These are phyloP conservation scores for Volucella zonaria DNA, from an alignment of 2,888 invertebrate genomes.

Conservation along the genomic window DNA sequence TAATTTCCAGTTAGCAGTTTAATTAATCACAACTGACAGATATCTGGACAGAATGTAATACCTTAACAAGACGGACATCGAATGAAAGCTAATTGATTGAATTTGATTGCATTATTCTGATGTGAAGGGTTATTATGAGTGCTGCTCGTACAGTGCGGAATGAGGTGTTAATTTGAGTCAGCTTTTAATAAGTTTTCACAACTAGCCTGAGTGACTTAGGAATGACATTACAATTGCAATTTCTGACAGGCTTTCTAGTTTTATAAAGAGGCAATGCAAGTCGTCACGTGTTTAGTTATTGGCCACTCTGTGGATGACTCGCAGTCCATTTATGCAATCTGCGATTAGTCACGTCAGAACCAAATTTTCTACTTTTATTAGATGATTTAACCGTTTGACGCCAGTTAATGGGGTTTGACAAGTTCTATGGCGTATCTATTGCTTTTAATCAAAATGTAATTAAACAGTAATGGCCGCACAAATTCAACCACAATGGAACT, in stretches of 20 bases:
- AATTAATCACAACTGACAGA: conserved; percentile 56
- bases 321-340: no score
- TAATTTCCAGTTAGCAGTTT: conserved; percentile 28
- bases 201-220: no score
- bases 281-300: no score
- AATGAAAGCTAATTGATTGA: conserved; percentile 47
- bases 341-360: no score
- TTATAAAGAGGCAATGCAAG: neutral
- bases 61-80: conserved; percentile 5
- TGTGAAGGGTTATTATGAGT: neutral
- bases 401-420: conserved; percentile 25
- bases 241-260: neutral
- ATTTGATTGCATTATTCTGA: neutral
- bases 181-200: no score
- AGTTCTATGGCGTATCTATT: conserved; percentile 5
- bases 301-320: no score
- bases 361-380: no score
- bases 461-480: conserved; percentile 18
- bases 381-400: neutral
- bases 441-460: conserved; percentile 10
- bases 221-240: neutral
- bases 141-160: no score
- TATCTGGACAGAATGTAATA: conserved; percentile 9
- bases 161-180: no score
- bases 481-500: conserved; percentile 11